These are phyloP conservation scores for Apostichopus californicus DNA, from an alignment of 35 echinoderm and acorn worm genomes.

Conservation along the genomic window DNA sequence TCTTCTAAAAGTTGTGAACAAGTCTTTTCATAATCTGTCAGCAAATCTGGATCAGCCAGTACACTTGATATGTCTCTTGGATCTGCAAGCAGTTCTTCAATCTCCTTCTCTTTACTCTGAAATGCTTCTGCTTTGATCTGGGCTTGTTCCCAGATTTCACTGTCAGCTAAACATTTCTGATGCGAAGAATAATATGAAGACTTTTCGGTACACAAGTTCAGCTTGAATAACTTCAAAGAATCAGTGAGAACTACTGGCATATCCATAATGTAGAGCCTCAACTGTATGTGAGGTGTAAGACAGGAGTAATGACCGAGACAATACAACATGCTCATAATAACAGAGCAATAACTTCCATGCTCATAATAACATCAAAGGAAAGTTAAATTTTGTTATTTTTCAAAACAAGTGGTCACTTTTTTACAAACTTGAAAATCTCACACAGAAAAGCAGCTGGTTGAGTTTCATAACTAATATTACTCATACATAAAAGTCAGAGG, in stretches of 20 bases:
- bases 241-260: too few species aligned
- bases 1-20: constrained; percentile 27
- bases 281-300: too few species aligned
- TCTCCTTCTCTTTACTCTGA: constrained; percentile 17
- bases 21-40: constrained; percentile 21
- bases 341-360: too few species aligned
- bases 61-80: constrained; percentile 4
- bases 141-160: background rate
- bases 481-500: too few species aligned
- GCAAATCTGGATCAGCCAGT: constrained; percentile 2
- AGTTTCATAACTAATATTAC: too few species aligned
- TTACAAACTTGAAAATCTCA: too few species aligned
- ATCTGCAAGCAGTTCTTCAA: constrained; percentile 6
- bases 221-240: background rate
- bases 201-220: background rate
- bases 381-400: too few species aligned
- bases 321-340: background rate
- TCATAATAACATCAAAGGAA: too few species aligned
- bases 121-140: background rate
- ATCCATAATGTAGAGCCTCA: too few species aligned
- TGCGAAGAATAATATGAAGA: background rate
- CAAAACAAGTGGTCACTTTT: too few species aligned
- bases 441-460: too few species aligned
- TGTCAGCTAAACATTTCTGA: constrained; percentile 37
- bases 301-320: background rate